Conservation (phyloP, 2,797 vertebrate species). For the Tenualosa thibaudeaui region DNA sequence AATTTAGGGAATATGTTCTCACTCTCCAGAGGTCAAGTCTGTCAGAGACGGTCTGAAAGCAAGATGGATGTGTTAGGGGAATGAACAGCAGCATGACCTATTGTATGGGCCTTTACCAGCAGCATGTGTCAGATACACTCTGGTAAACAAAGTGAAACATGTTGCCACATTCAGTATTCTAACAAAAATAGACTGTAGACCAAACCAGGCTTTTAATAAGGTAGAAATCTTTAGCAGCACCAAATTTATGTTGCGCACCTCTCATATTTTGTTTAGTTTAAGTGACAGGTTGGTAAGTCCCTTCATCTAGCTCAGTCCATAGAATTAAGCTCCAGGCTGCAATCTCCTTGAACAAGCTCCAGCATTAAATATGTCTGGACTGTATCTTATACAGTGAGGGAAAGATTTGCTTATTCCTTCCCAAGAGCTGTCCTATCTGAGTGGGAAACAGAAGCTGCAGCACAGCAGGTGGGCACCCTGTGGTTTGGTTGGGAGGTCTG, state of each 20-base stretch:
- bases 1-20: not conserved
- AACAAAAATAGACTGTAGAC: not conserved
- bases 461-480: not conserved
- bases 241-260: not conserved
- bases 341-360: slow-evolving; percentile 11
- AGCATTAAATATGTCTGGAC: not conserved
- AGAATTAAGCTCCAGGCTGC: not conserved
- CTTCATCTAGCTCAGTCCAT: not conserved
- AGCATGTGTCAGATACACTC: not conserved
- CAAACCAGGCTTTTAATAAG: not conserved
- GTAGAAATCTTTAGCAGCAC: not conserved
- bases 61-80: not conserved
- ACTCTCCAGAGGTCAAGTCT: not conserved
- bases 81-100: not conserved
- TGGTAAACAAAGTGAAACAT: not conserved
- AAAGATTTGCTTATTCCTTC: not conserved
- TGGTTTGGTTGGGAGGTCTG: not conserved
- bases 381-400: not conserved
- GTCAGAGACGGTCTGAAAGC: not conserved
- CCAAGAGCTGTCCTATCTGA: not conserved
- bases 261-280: not conserved
- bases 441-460: not conserved
- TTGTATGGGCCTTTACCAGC: not conserved
- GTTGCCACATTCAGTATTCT: not conserved
- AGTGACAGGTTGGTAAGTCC: not conserved